Evolutionary conservation across 1,140 invertebrate species (phyloP).

Genomic region (Drosophila truncata): DNA sequence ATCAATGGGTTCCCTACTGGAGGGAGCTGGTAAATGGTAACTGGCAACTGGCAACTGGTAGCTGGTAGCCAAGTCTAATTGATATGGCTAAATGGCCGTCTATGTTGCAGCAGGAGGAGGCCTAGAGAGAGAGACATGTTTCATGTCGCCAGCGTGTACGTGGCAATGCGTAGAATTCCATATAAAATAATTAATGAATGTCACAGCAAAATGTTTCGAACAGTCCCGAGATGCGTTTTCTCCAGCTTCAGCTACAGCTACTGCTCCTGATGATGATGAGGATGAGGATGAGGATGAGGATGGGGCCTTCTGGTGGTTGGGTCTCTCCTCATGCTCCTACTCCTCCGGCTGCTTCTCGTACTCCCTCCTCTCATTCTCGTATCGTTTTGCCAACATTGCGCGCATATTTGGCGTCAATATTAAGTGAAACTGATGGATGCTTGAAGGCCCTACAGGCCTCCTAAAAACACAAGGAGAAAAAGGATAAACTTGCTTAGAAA

Average conservation of each 20-base stretch:
- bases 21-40: constrained; percentile 12
- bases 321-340: constrained; percentile 3
- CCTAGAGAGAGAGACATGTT: constrained; percentile 72
- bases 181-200: constrained; percentile 85
- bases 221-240: constrained; percentile 39
- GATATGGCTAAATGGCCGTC: constrained; percentile 81
- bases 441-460: constrained; percentile 46
- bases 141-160: constrained; percentile 84
- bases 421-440: constrained; percentile 85
- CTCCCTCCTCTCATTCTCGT: constrained; percentile 50
- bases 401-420: constrained; percentile 85
- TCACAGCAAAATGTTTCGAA: constrained; percentile 81
- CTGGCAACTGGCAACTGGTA: constrained; percentile 34
- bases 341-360: not conserved
- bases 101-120: constrained; percentile 57
- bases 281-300: constrained; percentile 1
- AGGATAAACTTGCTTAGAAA: not conserved
- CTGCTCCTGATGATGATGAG: constrained; percentile 15
- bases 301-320: constrained; percentile 13
- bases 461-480: constrained; percentile 35
- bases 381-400: constrained; percentile 84
- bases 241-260: constrained; percentile 13
- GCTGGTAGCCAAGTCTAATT: constrained; percentile 67
- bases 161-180: constrained; percentile 84
- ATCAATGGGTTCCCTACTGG: constrained; percentile 52